Conservation (phyloP, 2,113 vertebrate genomes). For the Hydropotes inermis region DNA sequence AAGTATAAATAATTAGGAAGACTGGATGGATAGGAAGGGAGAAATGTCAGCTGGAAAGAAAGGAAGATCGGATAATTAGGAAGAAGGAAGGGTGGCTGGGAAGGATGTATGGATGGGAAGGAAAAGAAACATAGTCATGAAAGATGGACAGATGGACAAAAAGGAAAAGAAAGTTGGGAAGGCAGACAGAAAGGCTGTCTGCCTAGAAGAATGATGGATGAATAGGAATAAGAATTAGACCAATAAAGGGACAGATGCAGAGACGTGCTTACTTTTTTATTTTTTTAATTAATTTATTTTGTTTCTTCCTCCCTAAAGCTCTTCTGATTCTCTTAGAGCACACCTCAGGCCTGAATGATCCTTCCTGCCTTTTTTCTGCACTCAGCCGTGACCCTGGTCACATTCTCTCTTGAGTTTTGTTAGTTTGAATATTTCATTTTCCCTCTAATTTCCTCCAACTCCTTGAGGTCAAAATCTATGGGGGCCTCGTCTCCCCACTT, state of each 20-base stretch:
- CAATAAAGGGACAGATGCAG: neutral
- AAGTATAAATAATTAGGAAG: neutral
- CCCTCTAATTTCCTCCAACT: neutral
- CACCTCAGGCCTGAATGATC: neutral
- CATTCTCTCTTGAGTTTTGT: neutral
- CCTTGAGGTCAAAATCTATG: neutral
- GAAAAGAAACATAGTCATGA: neutral
- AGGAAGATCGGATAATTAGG: neutral
- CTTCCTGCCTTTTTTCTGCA: neutral
- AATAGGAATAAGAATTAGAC: neutral
- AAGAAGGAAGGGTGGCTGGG: neutral
- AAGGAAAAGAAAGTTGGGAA: neutral
- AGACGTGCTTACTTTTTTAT: neutral
- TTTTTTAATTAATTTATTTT: neutral
- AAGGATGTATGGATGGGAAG: neutral
- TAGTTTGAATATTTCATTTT: neutral
- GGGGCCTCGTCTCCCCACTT: neutral
- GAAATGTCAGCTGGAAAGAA: neutral
- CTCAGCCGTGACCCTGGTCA: neutral
- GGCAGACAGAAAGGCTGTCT: neutral
- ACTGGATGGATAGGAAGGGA: neutral
- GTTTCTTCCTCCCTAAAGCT: neutral
- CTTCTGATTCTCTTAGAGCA: neutral
- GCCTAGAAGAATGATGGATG: neutral
- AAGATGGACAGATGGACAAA: neutral